These are phyloP conservation scores for Cotesia typhae DNA, from an alignment of 1,140 invertebrate species.

Conservation along the genomic window DNA sequence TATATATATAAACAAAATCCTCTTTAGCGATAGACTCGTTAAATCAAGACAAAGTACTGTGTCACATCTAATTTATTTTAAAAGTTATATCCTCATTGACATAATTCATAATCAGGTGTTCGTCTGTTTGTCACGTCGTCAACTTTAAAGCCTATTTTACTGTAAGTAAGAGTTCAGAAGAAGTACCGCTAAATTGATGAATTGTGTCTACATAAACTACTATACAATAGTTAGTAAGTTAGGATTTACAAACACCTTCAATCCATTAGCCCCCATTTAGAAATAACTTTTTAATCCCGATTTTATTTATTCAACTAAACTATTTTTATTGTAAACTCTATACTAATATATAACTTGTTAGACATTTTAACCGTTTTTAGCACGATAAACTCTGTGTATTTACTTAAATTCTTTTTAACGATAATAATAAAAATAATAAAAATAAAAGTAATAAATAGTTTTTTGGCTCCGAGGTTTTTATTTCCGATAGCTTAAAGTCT, in stretches of 20 bases:
- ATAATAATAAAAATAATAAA: too few relatives aligned
- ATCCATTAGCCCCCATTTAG: constrained; percentile 31
- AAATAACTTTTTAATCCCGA: constrained; percentile 51
- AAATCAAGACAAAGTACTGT: too few relatives aligned
- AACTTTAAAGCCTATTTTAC: constrained; percentile 40
- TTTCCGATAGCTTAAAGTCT: background rate
- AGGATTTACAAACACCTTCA: too few relatives aligned
- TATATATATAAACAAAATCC: too few relatives aligned
- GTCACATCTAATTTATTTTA: background rate
- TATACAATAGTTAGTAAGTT: too few relatives aligned
- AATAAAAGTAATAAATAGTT: background rate
- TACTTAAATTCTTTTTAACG: too few relatives aligned
- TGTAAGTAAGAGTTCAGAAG: constrained; percentile 32
- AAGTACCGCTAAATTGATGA: too few relatives aligned
- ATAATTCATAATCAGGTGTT: constrained; percentile 9
- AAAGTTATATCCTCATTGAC: background rate
- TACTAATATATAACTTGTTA: background rate
- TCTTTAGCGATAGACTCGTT: too few relatives aligned
- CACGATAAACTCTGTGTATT: too few relatives aligned
- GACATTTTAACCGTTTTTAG: background rate
- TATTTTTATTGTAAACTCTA: too few relatives aligned
- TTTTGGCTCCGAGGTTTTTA: background rate
- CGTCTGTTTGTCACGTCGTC: constrained; percentile 25
- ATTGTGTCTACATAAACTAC: too few relatives aligned
- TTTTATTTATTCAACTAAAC: too few relatives aligned